Base-by-base conservation (phyloP, 2,888 invertebrate genomes). In the Catonia carolina region DNA sequence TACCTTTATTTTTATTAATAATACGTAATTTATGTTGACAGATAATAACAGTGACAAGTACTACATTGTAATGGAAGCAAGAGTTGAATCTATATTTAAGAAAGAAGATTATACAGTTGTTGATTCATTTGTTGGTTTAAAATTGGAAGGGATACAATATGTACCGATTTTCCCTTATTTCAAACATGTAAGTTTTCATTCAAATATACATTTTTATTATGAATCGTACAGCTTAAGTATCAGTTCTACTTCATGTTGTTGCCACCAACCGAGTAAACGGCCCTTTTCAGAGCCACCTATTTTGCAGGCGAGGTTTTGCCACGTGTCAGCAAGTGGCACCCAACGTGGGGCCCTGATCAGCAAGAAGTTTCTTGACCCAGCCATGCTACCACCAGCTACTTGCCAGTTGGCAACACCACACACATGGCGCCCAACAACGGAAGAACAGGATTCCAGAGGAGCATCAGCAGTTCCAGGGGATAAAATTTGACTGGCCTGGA, bases 81-180 rank as follows among this genome's bases (percentile, higher is more conserved):
- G 95, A 52, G 75, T 95, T 54, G 82, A 81, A 45, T 79, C 84
- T 51, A 77, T 93, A 52, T 96, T 87, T 68, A 91, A 91, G 71
- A 81, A 80, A 64, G 76, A 81, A 52, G 85, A 85, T 17, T 94
- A 90, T 71, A 81, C 80, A 57, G 71, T 99, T 3, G 63, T 90
- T 37, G 85, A 88, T 27, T 89, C 82, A 72, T 88, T 93, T 67
- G 80, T 80, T 55, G 99, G 98, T 14, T 77, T 77, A 56, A 80
- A 82, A 61, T 76, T 98, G 27, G 84, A 85, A 70, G 94, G 88
- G 18, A 68, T 79, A 52, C 84, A 86, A 68, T 97, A 98, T 70
- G 82, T 85, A 67, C 98, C 98, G 1, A 74, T 91, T 12, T 99
- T 99, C 72, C 81, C 86, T 23, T 99, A 97, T 72, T 99, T 92